phyloP scores from a whole-genome alignment of 2,797 vertebrate genomes.

The Sebastes iracundus region DNA sequence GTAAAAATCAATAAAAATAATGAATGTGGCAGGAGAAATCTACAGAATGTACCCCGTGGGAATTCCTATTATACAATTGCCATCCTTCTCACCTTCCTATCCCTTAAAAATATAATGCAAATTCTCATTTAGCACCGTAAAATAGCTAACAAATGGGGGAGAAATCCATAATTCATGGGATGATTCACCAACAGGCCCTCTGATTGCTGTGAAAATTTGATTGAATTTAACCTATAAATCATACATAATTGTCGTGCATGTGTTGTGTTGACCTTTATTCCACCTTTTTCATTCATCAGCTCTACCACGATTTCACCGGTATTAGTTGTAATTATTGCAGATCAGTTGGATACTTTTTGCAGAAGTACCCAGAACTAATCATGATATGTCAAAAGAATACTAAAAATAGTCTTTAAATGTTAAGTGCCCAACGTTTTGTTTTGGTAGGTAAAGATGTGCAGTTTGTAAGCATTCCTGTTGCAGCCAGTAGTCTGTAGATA shows the following conservation, averaged over 20 bases:
- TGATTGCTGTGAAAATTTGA: constrained; percentile 10
- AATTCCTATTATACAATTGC: background rate
- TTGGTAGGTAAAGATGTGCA: background rate
- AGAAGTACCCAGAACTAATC: background rate
- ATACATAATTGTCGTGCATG: constrained; percentile 20
- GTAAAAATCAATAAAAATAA: background rate
- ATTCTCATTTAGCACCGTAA: constrained; percentile 4
- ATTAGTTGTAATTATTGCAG: background rate
- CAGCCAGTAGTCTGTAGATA: background rate
- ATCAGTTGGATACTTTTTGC: background rate
- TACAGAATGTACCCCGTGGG: background rate
- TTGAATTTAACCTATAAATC: constrained; percentile 22
- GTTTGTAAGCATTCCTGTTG: background rate
- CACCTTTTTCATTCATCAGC: constrained; percentile 14
- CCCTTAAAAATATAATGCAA: background rate
- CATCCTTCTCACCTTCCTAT: background rate
- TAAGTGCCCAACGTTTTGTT: background rate
- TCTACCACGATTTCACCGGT: background rate
- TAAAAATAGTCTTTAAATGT: background rate
- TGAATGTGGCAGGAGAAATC: background rate
- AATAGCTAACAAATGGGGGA: background rate
- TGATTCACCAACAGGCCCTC: background rate
- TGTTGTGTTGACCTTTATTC: constrained; percentile 33
- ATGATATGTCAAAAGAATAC: background rate
- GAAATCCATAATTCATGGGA: constrained; percentile 25